Evolutionary conservation across 2,888 invertebrate species (phyloP).

Genomic region (Phorcus lineatus): DNA sequence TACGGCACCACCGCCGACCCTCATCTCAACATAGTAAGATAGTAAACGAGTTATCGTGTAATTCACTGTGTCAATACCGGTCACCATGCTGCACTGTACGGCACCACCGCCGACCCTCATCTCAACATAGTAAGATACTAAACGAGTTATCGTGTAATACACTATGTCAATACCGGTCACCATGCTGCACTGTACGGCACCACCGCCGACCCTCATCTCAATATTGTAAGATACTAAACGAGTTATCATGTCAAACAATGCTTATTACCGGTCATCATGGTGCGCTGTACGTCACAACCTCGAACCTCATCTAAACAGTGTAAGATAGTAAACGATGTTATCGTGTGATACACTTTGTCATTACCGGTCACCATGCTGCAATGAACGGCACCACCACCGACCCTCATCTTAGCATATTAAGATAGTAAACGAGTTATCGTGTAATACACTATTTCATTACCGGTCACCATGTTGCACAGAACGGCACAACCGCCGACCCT

Average conservation of each 20-base stretch:
- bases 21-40: conserved; percentile 12
- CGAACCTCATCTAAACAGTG: too few species aligned
- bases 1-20: conserved; percentile 26
- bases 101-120: not conserved
- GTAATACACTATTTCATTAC: conserved; percentile 50
- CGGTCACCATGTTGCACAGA: conserved; percentile 43
- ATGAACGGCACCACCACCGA: conserved; percentile 36
- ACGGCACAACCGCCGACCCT: too few species aligned
- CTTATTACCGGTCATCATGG: too few species aligned
- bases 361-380: conserved; percentile 61
- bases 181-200: conserved; percentile 57
- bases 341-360: not conserved
- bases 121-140: conserved; percentile 7
- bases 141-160: too few species aligned
- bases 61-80: conserved; percentile 31
- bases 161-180: conserved; percentile 43
- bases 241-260: too few species aligned
- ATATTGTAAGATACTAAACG: conserved; percentile 1
- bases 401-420: conserved; percentile 8
- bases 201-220: not conserved
- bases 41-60: too few species aligned
- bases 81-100: conserved; percentile 59
- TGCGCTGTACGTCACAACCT: too few species aligned
- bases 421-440: conserved; percentile 39
- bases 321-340: too few species aligned